phyloP scores from a whole-genome alignment of 2,888 invertebrate species.

The Hirtodrosophila alboralis region DNA sequence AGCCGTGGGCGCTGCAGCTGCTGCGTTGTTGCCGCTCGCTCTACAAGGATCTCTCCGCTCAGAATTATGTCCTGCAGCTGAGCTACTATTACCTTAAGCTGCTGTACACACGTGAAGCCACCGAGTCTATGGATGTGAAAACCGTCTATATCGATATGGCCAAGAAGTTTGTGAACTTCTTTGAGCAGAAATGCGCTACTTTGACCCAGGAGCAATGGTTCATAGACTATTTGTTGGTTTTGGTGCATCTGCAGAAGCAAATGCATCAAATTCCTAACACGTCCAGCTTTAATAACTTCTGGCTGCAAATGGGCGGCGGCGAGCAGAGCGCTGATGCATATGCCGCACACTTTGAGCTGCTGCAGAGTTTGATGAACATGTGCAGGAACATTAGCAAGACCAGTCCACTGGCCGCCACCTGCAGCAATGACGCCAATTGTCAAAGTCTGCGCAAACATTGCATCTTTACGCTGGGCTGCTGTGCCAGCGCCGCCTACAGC shows the following conservation, averaged over 20 bases:
- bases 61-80: conserved; percentile 59
- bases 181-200: conserved; percentile 46
- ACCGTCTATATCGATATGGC: conserved; percentile 54
- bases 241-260: conserved; percentile 58
- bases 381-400: conserved; percentile 58
- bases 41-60: conserved; percentile 52
- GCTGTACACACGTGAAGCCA: conserved; percentile 41
- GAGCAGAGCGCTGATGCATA: conserved; percentile 47
- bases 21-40: conserved; percentile 67
- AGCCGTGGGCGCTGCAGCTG: conserved; percentile 54
- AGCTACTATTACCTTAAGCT: conserved; percentile 78
- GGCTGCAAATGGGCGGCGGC: conserved; percentile 54
- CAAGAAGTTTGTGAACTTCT: conserved; percentile 66
- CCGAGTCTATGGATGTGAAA: conserved; percentile 42
- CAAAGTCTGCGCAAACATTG: conserved; percentile 75
- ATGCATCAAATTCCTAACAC: conserved; percentile 47
- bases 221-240: conserved; percentile 59
- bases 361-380: conserved; percentile 58
- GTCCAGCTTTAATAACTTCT: conserved; percentile 55
- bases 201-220: conserved; percentile 70
- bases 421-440: conserved; percentile 54
- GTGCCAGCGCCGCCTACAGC: conserved; percentile 57
- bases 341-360: conserved; percentile 59
- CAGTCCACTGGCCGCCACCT: conserved; percentile 57
- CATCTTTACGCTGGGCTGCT: conserved; percentile 60